Evolutionary conservation across 2,797 vertebrate genomes (phyloP), one percentile per base, ranked within the genome.

Genomic region (Spinus pinus): DNA sequence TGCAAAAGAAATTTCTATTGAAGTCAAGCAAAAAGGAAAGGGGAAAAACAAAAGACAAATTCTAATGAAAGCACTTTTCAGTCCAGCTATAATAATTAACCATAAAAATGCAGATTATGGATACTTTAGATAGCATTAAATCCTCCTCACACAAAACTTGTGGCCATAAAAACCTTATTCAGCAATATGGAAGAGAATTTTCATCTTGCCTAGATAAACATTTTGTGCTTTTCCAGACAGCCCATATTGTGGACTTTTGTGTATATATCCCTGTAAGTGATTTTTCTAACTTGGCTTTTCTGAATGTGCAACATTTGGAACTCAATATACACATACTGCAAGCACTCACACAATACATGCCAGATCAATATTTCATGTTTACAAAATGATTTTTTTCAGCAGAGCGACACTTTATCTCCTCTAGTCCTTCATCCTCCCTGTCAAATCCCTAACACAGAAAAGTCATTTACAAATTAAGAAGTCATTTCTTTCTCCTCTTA

Each of bases 311-410:
- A 86, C 67, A 67, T 85, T 92, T 89, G 82, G 69, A 77, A 83
- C 86, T 93, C 46, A 3, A 81, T 91, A 62, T 64, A 90, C 78
- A 90, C 94, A 75, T 62, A 84, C 44, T 91, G 75, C 60, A 77
- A 86, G n/a, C 41, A 5, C 49, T 87, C 62, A 78, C 75, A 89
- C 64, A 92, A 75, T 81, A 81, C 65, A 37, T 35, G 51, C 44
- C 70, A 92, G 86, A 96, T 97, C 96, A 96, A 96, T 96, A 95
- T 86, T 95, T 95, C 94, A 95, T 94, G 95, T 96, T 95, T 95
- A 94, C 50, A 95, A 85, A 95, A 95, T 78, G 1, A 69, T 86
- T 85, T 92, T 95, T 93, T 95, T 86, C 81, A 73, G 35, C 23
- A 60, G 49, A 83, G 37, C 0, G 2, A 80, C 88, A 80, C 65